Conservation (phyloP, 2,888 invertebrate genomes). For the Hetaerina titia region DNA sequence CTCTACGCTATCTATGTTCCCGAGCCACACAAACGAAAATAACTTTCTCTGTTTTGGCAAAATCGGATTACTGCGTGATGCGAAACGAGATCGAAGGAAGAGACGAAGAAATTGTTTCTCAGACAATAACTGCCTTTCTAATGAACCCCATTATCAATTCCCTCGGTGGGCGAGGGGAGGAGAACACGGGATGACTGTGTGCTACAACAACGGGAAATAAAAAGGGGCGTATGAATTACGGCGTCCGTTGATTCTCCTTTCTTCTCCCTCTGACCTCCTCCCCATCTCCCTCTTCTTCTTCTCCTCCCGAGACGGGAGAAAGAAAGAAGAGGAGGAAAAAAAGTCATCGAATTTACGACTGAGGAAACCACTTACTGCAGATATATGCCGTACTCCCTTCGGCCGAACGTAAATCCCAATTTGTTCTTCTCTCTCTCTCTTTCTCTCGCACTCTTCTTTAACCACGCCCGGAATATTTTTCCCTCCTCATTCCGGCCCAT, state of each 20-base stretch:
- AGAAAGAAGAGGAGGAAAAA: constrained; percentile 4
- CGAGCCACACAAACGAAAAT: neutral
- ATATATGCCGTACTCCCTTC: constrained; percentile 25
- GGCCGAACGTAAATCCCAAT: constrained; percentile 48
- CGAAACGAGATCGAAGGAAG: constrained; percentile 10
- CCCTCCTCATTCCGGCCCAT: constrained; percentile 55
- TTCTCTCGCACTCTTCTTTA: neutral
- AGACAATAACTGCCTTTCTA: neutral
- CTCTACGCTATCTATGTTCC: neutral
- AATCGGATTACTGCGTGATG: constrained; percentile 17
- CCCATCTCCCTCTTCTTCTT: neutral
- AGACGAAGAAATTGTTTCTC: neutral
- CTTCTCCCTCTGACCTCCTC: neutral
- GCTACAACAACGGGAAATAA: neutral
- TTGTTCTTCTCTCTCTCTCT: constrained; percentile 54
- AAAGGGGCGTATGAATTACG: constrained; percentile 7
- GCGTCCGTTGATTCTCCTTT: neutral
- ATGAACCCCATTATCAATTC: constrained; percentile 35
- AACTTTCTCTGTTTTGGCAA: constrained; percentile 22
- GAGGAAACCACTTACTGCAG: constrained; percentile 52
- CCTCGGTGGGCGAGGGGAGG: constrained; percentile 9
- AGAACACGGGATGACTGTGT: neutral
- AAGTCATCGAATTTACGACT: constrained; percentile 41
- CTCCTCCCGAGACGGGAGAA: neutral
- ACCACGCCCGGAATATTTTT: constrained; percentile 63